These are phyloP conservation scores for Meiosimyza platycephala DNA, from an alignment of 2,888 invertebrate genomes.

Conservation along the genomic window DNA sequence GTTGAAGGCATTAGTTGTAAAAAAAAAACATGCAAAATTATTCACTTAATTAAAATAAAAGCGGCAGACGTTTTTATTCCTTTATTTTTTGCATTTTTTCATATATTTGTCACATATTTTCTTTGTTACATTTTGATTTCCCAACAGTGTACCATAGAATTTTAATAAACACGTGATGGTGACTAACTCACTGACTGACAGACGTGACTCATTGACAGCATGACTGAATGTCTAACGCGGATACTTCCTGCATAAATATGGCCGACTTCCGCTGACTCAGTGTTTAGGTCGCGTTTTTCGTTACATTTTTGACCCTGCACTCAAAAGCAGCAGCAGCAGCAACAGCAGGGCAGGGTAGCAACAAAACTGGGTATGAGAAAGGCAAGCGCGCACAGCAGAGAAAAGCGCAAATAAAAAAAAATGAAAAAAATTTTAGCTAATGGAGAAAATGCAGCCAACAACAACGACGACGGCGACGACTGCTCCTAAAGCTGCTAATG, in stretches of 20 bases:
- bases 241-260: conserved; percentile 21
- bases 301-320: conserved; percentile 25
- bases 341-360: background rate
- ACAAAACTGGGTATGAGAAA: background rate
- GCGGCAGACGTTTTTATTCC: too few relatives aligned
- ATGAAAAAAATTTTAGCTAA: background rate
- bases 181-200: background rate
- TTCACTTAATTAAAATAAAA: too few relatives aligned
- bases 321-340: background rate
- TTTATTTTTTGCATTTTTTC: too few relatives aligned
- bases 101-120: too few relatives aligned
- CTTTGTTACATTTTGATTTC: too few relatives aligned
- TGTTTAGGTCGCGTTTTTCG: background rate
- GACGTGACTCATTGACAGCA: background rate
- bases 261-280: conserved; percentile 1
- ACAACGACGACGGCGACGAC: background rate
- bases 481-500: background rate
- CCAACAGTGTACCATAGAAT: too few relatives aligned
- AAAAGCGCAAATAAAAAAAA: conserved; percentile 9
- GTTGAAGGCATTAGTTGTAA: too few relatives aligned
- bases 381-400: background rate
- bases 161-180: background rate
- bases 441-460: background rate
- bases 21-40: too few relatives aligned
- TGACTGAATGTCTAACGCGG: background rate